These are phyloP conservation scores for Sebastes schlegelii DNA, from an alignment of 2,113 vertebrate genomes.

Conservation along the genomic window DNA sequence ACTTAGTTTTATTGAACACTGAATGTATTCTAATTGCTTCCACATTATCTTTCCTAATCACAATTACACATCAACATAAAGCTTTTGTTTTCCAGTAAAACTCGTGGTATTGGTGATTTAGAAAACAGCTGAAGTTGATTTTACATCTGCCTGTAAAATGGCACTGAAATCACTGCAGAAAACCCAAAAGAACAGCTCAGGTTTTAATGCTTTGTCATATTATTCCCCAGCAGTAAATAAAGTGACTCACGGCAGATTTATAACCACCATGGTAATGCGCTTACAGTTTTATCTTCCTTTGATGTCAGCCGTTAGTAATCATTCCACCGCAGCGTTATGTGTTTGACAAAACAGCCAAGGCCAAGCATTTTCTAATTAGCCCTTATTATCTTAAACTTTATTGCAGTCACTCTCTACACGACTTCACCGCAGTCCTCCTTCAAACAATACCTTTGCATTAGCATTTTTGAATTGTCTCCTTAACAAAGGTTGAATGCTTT, in stretches of 20 bases:
- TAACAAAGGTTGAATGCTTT: constrained; percentile 46
- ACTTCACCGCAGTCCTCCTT: constrained; percentile 33
- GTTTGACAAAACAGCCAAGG: constrained; percentile 52
- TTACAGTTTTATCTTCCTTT: constrained; percentile 52
- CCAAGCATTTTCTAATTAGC: constrained; percentile 63
- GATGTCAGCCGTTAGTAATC: constrained; percentile 55
- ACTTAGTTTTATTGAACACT: not conserved
- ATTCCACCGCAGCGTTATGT: constrained; percentile 43
- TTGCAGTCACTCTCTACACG: constrained; percentile 35
- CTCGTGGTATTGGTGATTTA: not conserved
- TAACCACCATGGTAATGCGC: constrained; percentile 28
- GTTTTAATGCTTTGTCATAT: not conserved
- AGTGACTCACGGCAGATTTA: constrained; percentile 40
- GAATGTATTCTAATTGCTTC: not conserved
- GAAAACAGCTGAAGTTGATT: not conserved
- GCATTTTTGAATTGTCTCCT: constrained; percentile 58
- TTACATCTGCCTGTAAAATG: not conserved
- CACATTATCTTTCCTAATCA: not conserved
- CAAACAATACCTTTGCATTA: constrained; percentile 59
- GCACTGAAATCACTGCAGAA: not conserved
- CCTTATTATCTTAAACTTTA: constrained; percentile 55
- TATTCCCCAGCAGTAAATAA: constrained; percentile 46
- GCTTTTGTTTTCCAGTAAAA: not conserved
- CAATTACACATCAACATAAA: not conserved
- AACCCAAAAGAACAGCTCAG: constrained; percentile 1